Evolutionary conservation across 1,140 invertebrate species (phyloP), one percentile per base, ranked within the genome.

Genomic region (Lineus longissimus): DNA sequence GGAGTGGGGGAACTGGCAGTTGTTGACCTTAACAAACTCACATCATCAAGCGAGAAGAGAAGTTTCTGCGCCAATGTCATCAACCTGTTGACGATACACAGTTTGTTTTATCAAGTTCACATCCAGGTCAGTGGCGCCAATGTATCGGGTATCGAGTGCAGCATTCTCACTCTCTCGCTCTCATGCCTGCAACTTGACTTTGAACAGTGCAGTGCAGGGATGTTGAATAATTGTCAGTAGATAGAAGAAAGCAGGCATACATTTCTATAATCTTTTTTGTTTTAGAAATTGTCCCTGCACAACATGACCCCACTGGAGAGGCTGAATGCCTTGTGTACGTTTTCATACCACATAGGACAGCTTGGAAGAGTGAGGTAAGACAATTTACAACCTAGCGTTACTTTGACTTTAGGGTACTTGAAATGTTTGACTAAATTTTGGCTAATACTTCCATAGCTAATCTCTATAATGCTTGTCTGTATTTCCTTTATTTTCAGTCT

Each of bases 51-150:
- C 11, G 67, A 77, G 36, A 73, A 70, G 31, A 59, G 71, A 17
- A 76, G 77, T 60, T 81, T 81, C 68, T 76, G 71, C 65, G 69
- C 70, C 40, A 81, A 81, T 65, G 65, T 80, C 15, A 70, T 70
- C 36, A 80, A 78, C 59, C 60, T 81, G 33, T 73, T 81, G 69
- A 68, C 69, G 7, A 69, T 81, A 13, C 78, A 80, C 31, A 70
- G 66, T 59, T 62, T 69, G 30, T 60, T 78, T 22, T 63, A 68
- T 30, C n/a, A 51, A 25, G 23, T 69, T 31, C 54, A 55, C n/a
- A 40, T 17, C n/a, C 17, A 41, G 22, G 9, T 56, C 36, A 63
- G 33, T 13, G 23, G 43, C 19, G 27, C 9, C n/a, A n/a, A n/a
- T n/a, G n/a, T n/a, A n/a, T n/a, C n/a, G n/a, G n/a, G n/a, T n/a